Percentiles rank a stretch among this genome's conserved stretches.
These are phyloP conservation scores for Cricetomys ansorgei DNA, from an alignment of 2,113 vertebrate species.

Conservation along the genomic window DNA sequence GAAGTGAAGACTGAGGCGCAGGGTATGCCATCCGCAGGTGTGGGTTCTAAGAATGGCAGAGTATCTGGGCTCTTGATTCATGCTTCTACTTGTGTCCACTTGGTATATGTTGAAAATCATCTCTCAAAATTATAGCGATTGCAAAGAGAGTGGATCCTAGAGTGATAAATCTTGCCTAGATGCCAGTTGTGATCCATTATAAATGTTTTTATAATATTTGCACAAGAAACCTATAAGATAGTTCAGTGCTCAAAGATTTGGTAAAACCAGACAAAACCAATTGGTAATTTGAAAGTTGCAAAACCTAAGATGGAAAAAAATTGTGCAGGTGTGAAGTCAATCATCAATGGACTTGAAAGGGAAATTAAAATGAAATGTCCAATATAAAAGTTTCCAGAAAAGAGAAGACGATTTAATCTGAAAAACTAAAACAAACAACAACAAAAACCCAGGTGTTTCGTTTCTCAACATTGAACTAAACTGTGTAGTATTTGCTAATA, in stretches of 20 bases:
- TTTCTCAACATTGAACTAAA: not conserved
- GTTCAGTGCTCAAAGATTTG: slow-evolving; percentile 4
- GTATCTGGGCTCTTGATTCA: not conserved
- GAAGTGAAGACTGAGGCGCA: not conserved
- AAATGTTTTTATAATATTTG: slow-evolving; percentile 46
- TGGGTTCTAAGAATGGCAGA: not conserved
- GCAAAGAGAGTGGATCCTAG: not conserved
- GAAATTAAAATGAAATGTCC: slow-evolving; percentile 14
- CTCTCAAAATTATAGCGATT: not conserved
- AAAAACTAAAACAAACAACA: not conserved
- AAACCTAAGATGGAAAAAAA: not conserved
- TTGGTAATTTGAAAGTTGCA: slow-evolving; percentile 26
- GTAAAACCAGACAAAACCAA: slow-evolving; percentile 40
- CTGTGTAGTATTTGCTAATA: not conserved
- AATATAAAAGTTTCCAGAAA: slow-evolving; percentile 6
- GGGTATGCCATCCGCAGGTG: not conserved
- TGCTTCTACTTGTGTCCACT: not conserved
- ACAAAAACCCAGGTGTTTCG: not conserved
- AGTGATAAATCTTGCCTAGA: not conserved
- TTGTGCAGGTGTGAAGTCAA: not conserved
- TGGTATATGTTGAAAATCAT: not conserved
- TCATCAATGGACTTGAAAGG: not conserved
- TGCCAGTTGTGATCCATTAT: not conserved
- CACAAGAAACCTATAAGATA: not conserved
- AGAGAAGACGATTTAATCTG: not conserved